Evolutionary conservation across 2,113 vertebrate species (phyloP).

Genomic region (Chloroceryle aenea): DNA sequence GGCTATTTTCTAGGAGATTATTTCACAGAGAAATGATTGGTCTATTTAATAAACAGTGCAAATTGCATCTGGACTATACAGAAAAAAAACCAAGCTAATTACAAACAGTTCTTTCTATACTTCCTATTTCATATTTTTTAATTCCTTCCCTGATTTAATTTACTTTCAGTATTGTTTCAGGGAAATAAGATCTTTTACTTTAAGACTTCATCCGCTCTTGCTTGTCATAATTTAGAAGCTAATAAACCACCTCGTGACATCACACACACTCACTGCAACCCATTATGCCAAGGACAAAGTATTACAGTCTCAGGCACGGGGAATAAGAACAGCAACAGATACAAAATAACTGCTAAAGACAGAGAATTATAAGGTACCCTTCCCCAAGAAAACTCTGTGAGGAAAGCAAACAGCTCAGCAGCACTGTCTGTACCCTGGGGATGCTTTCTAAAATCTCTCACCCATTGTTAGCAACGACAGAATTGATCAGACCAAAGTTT

Average conservation of each 20-base stretch:
- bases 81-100: neutral
- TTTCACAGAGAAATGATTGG: neutral
- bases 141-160: constrained; percentile 9
- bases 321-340: constrained; percentile 24
- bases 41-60: neutral
- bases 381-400: neutral
- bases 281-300: constrained; percentile 38
- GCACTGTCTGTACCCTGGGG: neutral
- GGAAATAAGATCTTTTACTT: constrained; percentile 10
- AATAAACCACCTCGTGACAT: constrained; percentile 24
- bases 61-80: neutral
- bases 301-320: neutral
- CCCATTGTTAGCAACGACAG: neutral
- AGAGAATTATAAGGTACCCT: neutral
- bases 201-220: neutral
- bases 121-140: neutral
- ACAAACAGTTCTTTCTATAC: neutral
- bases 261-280: neutral
- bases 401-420: constrained; percentile 2
- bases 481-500: neutral
- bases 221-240: constrained; percentile 27
- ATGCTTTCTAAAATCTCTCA: neutral
- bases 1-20: neutral
- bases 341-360: constrained; percentile 12
- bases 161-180: neutral